These are phyloP conservation scores for Enteromius afrohamiltoni DNA, from an alignment of 2,797 vertebrate species.

Conservation along the genomic window DNA sequence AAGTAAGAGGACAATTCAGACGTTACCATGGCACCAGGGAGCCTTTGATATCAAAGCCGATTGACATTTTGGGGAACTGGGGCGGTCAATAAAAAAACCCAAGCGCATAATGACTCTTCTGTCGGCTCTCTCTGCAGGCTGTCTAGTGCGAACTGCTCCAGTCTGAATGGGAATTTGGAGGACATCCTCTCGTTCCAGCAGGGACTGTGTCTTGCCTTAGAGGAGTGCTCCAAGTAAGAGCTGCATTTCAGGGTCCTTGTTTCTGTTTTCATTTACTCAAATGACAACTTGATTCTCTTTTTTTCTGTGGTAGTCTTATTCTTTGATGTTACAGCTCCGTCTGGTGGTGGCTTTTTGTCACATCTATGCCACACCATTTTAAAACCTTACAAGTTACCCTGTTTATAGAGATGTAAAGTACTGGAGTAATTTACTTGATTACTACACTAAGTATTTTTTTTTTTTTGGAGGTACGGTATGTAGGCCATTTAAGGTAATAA, in stretches of 20 bases:
- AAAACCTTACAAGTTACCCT: not conserved
- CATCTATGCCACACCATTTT: not conserved
- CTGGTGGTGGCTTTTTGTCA: conserved; percentile 15
- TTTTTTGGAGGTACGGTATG: too few species aligned
- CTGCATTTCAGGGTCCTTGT: not conserved
- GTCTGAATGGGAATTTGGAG: conserved; percentile 91
- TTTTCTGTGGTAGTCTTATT: not conserved
- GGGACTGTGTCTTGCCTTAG: conserved; percentile 87
- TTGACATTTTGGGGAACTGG: conserved; percentile 24
- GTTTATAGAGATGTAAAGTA: not conserved
- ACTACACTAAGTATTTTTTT: too few species aligned
- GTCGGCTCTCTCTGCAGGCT: conserved; percentile 74
- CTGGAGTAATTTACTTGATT: too few species aligned
- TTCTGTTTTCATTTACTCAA: not conserved
- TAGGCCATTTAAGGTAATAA: too few species aligned
- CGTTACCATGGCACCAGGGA: not conserved
- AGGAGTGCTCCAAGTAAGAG: conserved; percentile 94
- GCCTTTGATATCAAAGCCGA: conserved; percentile 15
- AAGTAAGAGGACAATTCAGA: conserved; percentile 83
- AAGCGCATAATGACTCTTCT: conserved; percentile 17
- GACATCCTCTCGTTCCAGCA: conserved; percentile 95
- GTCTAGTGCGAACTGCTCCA: conserved; percentile 80
- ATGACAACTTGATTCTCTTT: not conserved
- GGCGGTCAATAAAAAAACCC: conserved; percentile 14
- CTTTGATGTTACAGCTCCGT: not conserved